A percentile compares a stretch with the other conserved stretches of the same genome.
These are phyloP conservation scores for Entomobrya multifasciata DNA, from an alignment of 2,888 invertebrate species.

Conservation along the genomic window DNA sequence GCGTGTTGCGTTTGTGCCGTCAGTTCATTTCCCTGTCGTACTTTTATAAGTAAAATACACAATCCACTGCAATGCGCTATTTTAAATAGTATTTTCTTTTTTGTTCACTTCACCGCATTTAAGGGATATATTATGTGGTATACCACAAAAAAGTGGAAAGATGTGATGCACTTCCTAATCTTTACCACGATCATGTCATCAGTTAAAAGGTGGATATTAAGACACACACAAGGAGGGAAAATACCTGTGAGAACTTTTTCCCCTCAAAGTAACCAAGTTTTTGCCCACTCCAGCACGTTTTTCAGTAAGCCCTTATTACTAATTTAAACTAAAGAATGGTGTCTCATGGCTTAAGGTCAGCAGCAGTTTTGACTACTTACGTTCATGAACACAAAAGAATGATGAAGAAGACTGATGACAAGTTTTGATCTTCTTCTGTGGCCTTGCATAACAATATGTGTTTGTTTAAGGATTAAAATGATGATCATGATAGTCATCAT, in stretches of 20 bases:
- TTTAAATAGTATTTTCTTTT: background rate
- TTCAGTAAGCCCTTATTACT: conserved; percentile 49
- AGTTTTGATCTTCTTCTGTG: conserved; percentile 32
- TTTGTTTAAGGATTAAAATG: conserved; percentile 72
- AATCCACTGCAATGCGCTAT: too few relatives aligned
- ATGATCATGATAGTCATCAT: conserved; percentile 40
- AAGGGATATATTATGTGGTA: conserved; percentile 21
- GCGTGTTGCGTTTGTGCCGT: too few relatives aligned
- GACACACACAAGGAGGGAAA: conserved; percentile 21
- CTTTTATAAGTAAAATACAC: too few relatives aligned
- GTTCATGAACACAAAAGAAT: background rate
- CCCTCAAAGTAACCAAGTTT: conserved; percentile 17
- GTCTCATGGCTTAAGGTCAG: conserved; percentile 54
- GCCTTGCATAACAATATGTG: conserved; percentile 51
- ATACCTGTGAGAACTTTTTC: conserved; percentile 65
- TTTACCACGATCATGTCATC: conserved; percentile 46
- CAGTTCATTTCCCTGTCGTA: too few relatives aligned
- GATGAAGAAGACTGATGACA: conserved; percentile 26
- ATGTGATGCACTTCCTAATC: conserved; percentile 15
- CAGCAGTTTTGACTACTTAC: background rate
- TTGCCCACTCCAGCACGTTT: conserved; percentile 64
- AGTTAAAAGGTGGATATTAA: conserved; percentile 17
- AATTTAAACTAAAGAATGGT: conserved; percentile 41
- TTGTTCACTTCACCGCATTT: background rate
- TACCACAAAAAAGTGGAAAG: conserved; percentile 43